phyloP scores from a whole-genome alignment of 2,797 vertebrate genomes.

The Agapornis canus region DNA sequence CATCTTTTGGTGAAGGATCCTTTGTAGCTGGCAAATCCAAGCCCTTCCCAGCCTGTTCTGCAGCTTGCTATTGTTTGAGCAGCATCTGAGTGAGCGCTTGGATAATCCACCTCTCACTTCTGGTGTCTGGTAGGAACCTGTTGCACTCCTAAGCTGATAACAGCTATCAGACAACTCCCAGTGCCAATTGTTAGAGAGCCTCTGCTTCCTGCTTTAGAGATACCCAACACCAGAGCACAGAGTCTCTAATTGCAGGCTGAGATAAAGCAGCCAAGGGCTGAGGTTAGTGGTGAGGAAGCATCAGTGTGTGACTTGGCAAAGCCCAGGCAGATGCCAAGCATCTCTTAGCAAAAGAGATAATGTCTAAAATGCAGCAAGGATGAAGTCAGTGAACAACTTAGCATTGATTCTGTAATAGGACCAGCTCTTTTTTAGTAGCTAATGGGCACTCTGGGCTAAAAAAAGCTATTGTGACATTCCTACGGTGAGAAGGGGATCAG shows the following conservation, averaged over 20 bases:
- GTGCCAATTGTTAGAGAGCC: not conserved
- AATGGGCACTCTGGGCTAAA: not conserved
- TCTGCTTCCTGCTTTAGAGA: not conserved
- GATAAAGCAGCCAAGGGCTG: not conserved
- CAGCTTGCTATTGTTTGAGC: not conserved
- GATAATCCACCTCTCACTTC: not conserved
- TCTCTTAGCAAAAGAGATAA: not conserved
- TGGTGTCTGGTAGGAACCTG: not conserved
- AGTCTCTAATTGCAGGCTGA: not conserved
- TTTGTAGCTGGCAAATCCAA: not conserved
- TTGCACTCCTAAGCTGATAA: not conserved
- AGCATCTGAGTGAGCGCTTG: not conserved
- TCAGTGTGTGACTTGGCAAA: not conserved
- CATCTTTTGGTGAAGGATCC: fast-evolving
- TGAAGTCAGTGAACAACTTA: not conserved
- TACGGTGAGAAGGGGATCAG: not conserved
- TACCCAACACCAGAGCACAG: not conserved
- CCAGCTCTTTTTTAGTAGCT: not conserved
- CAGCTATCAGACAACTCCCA: not conserved
- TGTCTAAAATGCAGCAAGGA: not conserved
- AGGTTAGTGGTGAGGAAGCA: not conserved
- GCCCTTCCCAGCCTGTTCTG: not conserved
- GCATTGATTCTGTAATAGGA: not conserved
- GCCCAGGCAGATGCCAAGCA: not conserved
- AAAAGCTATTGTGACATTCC: not conserved